Evolutionary conservation across 2,797 vertebrate genomes (phyloP), one percentile per base, ranked within the genome.

Genomic region (Sebastes cheni): DNA sequence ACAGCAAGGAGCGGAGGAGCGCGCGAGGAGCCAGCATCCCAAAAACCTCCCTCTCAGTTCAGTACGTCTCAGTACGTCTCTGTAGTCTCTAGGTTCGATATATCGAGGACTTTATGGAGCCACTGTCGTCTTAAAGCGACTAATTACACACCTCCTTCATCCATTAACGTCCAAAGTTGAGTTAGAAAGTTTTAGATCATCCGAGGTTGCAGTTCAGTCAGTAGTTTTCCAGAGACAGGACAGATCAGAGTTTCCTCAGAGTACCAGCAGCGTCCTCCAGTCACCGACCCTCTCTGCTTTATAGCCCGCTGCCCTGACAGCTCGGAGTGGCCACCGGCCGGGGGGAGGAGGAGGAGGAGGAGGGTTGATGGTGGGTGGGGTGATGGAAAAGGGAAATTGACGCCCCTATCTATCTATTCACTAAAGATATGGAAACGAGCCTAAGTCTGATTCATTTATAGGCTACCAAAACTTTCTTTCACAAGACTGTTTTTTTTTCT

Each of bases 251-350:
- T 80, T 30, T 81, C 69, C 77, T 83, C 77, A 77, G 83, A 36
- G 34, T n/a, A 86, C 77, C 88, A 84, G 34, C 85, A 84, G 72
- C 78, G 76, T 90, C 78, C 71, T 65, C 68, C 27, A 67, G 86
- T 68, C 70, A 36, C 81, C 81, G 88, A 82, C 83, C 76, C 91
- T 75, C 72, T 85, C 86, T 81, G 83, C 71, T 96, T 96, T 96
- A 96, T 96, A 96, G 90, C 61, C 88, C n/a, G 75, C 87, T 88
- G 13, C 79, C 84, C 90, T 91, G 93, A 94, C 93, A 94, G 90
- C 88, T 84, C 65, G 70, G 59, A 86, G 86, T 82, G 85, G 92
- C 86, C 88, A 89, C 89, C 70, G 85, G 78, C 62, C 59, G 82
- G 87, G 91, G 87, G 86, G 86, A 79, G 90, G 74, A 59, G 77